These are phyloP conservation scores for Nothocercus nigrocapillus DNA, from an alignment of 2,113 vertebrate species.

Conservation along the genomic window DNA sequence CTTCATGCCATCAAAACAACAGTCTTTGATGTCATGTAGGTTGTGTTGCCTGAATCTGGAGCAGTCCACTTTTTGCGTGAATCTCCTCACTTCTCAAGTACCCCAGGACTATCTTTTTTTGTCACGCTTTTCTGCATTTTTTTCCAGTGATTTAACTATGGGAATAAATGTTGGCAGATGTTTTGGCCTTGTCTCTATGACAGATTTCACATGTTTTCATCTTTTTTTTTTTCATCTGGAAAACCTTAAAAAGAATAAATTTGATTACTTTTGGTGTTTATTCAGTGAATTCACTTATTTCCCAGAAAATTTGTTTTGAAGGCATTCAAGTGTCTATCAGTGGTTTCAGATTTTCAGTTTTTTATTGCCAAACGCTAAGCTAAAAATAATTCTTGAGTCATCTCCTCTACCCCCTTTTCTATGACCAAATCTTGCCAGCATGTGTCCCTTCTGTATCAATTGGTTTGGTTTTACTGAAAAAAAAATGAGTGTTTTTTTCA, in stretches of 20 bases:
- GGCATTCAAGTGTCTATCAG: not conserved
- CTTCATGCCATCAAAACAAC: not conserved
- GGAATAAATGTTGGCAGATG: not conserved
- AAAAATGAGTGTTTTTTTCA: not conserved
- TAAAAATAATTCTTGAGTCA: slow-evolving; percentile 22
- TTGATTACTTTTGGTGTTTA: not conserved
- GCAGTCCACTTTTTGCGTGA: not conserved
- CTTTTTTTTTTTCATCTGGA: not conserved
- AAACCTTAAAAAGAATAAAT: not conserved
- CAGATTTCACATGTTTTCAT: not conserved
- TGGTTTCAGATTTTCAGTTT: slow-evolving; percentile 9
- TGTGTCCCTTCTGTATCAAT: not conserved
- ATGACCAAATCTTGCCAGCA: not conserved
- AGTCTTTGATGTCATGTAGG: not conserved
- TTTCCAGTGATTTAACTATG: not conserved
- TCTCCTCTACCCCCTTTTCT: not conserved
- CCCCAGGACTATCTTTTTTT: not conserved
- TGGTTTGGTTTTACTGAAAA: not conserved
- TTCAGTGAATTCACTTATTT: not conserved
- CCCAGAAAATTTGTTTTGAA: not conserved
- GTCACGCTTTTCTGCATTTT: not conserved
- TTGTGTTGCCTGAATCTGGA: not conserved
- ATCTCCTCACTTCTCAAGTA: not conserved
- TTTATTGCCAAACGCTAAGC: not conserved
- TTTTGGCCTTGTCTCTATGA: not conserved